Conservation (phyloP, 2,797 vertebrate species). For the Arnoldichthys spilopterus region DNA sequence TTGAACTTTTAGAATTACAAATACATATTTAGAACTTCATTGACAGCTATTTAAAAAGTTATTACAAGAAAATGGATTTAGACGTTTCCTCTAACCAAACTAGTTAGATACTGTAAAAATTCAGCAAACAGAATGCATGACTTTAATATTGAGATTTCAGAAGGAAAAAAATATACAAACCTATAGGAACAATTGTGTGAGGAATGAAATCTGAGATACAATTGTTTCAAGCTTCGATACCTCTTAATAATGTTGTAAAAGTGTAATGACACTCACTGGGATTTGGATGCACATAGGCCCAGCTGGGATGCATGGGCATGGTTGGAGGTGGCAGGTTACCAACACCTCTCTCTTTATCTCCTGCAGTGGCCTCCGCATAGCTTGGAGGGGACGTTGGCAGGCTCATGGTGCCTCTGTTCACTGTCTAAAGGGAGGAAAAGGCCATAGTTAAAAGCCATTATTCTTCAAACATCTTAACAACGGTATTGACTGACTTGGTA, state of each 20-base stretch:
- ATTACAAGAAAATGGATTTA: too few species aligned
- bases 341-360: constrained; percentile 55
- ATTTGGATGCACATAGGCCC: constrained; percentile 59
- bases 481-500: background rate
- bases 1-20: background rate
- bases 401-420: constrained; percentile 47
- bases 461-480: background rate
- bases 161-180: too few species aligned
- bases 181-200: too few species aligned
- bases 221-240: background rate
- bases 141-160: too few species aligned
- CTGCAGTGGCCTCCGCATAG: constrained; percentile 62
- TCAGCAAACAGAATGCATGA: too few species aligned
- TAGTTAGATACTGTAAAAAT: too few species aligned
- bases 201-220: background rate
- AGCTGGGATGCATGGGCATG: constrained; percentile 59
- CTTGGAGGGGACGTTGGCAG: constrained; percentile 57
- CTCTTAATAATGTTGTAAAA: background rate
- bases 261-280: constrained; percentile 49
- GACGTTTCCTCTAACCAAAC: too few species aligned
- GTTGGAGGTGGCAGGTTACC: constrained; percentile 46
- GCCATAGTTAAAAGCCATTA: background rate
- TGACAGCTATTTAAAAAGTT: too few species aligned
- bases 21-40: too few species aligned
- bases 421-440: background rate